Conservation (phyloP, 2,888 invertebrate genomes). For the Tachina lurida region DNA sequence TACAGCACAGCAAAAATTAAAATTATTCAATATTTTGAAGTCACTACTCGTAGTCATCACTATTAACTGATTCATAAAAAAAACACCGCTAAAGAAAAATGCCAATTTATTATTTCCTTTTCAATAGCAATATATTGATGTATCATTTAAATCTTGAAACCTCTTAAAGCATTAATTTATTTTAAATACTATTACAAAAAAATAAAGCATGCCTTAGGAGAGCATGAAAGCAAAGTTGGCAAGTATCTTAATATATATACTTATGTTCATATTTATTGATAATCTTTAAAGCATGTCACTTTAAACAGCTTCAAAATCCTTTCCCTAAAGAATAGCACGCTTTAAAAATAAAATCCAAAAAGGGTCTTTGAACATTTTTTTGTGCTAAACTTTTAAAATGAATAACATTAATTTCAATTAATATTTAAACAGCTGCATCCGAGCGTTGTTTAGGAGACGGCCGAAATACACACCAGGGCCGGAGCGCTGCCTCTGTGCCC, state of each 20-base stretch:
- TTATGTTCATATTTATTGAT: background rate
- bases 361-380: slow-evolving; percentile 36
- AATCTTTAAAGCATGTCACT: slow-evolving; percentile 24
- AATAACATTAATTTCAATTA: slow-evolving; percentile 47
- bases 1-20: background rate
- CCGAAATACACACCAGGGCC: slow-evolving; percentile 86
- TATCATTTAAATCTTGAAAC: background rate
- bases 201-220: slow-evolving; percentile 60
- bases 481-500: slow-evolving; percentile 86
- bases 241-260: slow-evolving; percentile 39
- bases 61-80: background rate
- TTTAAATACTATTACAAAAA: slow-evolving; percentile 21
- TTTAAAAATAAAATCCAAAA: slow-evolving; percentile 39
- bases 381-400: background rate
- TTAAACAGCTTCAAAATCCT: slow-evolving; percentile 45
- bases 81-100: slow-evolving; percentile 25
- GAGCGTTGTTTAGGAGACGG: slow-evolving; percentile 93
- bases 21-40: background rate
- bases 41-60: background rate
- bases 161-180: slow-evolving; percentile 24
- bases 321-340: slow-evolving; percentile 52
- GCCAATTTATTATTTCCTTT: slow-evolving; percentile 8
- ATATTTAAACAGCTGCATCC: slow-evolving; percentile 88
- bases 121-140: background rate
- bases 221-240: slow-evolving; percentile 58